A percentile compares a stretch with the other conserved stretches of the same genome.
Evolutionary conservation across 1,140 invertebrate genomes (phyloP).

Genomic region (Nomia melanderi): DNA sequence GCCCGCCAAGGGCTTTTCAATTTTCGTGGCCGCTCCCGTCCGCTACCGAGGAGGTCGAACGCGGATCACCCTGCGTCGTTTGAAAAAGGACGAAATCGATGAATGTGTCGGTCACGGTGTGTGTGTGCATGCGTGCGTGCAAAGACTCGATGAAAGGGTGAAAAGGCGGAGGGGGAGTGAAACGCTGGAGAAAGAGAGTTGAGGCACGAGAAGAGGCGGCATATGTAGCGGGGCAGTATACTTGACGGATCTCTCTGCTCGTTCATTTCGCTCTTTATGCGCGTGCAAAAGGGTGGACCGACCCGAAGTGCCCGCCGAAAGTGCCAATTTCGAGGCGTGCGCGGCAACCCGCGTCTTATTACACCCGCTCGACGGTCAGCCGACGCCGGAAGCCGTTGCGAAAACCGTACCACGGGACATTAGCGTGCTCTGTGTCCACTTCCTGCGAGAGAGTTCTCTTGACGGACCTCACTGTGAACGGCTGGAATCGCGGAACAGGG

Average conservation of each 20-base stretch:
- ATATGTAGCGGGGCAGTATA: constrained; percentile 41
- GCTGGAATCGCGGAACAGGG: too few relatives aligned
- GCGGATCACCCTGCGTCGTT: background rate
- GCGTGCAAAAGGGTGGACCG: constrained; percentile 16
- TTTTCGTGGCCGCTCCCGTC: background rate
- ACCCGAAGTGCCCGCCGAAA: constrained; percentile 14
- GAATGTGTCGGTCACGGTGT: background rate
- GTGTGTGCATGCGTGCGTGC: background rate
- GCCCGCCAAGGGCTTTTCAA: constrained; percentile 28
- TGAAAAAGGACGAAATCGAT: constrained; percentile 15
- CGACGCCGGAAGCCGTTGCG: too few relatives aligned
- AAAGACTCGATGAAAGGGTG: background rate
- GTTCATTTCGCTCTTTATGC: constrained; percentile 48
- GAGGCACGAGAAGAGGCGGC: constrained; percentile 13
- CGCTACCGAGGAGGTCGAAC: too few relatives aligned
- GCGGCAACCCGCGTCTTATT: too few relatives aligned
- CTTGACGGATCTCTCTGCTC: constrained; percentile 23
- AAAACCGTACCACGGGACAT: too few relatives aligned
- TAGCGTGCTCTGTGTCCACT: too few relatives aligned
- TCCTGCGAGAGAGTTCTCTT: too few relatives aligned
- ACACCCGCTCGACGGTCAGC: too few relatives aligned
- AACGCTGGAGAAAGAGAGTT: background rate
- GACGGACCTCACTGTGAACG: too few relatives aligned
- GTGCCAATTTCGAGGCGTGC: too few relatives aligned
- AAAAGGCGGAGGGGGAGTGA: too few relatives aligned